phyloP scores from a whole-genome alignment of 2,113 vertebrate species.

The Sapayoa aenigma region DNA sequence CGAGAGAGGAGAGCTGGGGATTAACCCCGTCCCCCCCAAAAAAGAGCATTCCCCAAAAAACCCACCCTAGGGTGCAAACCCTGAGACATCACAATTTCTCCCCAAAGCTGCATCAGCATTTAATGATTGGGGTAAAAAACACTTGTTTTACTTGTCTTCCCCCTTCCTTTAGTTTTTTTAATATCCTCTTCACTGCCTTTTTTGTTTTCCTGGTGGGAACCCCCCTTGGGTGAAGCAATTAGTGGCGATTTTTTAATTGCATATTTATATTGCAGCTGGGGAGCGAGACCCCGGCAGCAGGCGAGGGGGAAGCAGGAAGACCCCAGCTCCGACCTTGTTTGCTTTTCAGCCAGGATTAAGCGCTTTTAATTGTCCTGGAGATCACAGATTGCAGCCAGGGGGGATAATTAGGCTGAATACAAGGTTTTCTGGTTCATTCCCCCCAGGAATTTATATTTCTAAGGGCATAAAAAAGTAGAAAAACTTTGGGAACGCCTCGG shows the following conservation, averaged over 20 bases:
- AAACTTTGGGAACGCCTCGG: not conserved
- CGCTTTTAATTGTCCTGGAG: conserved; percentile 55
- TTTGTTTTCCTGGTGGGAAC: not conserved
- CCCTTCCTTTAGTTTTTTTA: not conserved
- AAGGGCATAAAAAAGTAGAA: not conserved
- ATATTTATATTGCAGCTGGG: conserved; percentile 70
- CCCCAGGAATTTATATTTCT: conserved; percentile 40
- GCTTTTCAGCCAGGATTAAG: conserved; percentile 73
- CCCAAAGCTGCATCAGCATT: fast-evolving
- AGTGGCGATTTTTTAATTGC: conserved; percentile 73
- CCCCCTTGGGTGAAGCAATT: conserved; percentile 55
- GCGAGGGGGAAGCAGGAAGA: conserved; percentile 41
- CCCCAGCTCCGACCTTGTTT: conserved; percentile 48
- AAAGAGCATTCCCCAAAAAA: not conserved
- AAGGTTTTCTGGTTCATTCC: conserved; percentile 49
- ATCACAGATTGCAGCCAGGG: conserved; percentile 30
- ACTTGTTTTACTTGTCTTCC: not conserved
- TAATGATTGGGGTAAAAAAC: not conserved
- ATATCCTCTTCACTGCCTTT: not conserved
- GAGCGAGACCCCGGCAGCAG: conserved; percentile 36
- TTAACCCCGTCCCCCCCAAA: not conserved
- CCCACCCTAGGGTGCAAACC: not conserved
- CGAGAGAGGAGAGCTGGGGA: not conserved
- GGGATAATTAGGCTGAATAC: conserved; percentile 66
- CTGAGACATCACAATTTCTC: not conserved